A percentile compares a stretch with the other conserved stretches of the same genome.
These are phyloP conservation scores for Labia minor DNA, from an alignment of 2,888 invertebrate genomes.

Conservation along the genomic window DNA sequence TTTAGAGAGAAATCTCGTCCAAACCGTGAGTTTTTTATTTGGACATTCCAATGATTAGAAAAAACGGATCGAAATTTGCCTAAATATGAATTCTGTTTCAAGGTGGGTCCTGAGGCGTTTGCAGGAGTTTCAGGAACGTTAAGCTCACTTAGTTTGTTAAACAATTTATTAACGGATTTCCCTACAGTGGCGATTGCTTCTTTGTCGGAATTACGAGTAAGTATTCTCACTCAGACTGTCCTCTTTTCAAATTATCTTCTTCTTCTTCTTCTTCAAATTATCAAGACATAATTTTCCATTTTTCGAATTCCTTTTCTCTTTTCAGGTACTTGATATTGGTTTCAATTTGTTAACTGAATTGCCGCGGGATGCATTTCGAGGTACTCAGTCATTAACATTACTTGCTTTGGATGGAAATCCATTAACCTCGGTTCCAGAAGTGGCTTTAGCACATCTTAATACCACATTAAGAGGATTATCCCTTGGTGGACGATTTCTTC, in stretches of 20 bases:
- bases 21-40: conserved; percentile 35
- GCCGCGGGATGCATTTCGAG: conserved; percentile 66
- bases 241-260: no score
- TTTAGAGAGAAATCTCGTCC: conserved; percentile 77
- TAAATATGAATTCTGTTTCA: neutral
- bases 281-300: no score
- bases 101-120: conserved; percentile 63
- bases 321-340: conserved; percentile 76
- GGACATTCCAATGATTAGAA: no score
- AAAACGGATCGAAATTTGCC: no score
- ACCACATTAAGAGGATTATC: conserved; percentile 74
- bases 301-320: neutral
- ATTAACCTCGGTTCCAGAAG: conserved; percentile 67
- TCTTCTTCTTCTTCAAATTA: no score
- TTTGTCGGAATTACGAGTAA: conserved; percentile 62
- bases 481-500: conserved; percentile 75
- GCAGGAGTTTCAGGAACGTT: conserved; percentile 66
- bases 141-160: conserved; percentile 77
- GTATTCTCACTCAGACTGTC: conserved; percentile 22
- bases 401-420: conserved; percentile 87
- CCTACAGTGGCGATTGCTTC: conserved; percentile 69
- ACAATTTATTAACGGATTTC: conserved; percentile 79
- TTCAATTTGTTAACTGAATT: conserved; percentile 78
- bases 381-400: conserved; percentile 73
- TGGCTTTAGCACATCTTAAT: conserved; percentile 67